Evolutionary conservation across 30 jellyfish, hydroid and myxozoan genomes (phyloP).

Genomic region (Kudoa iwatai): DNA sequence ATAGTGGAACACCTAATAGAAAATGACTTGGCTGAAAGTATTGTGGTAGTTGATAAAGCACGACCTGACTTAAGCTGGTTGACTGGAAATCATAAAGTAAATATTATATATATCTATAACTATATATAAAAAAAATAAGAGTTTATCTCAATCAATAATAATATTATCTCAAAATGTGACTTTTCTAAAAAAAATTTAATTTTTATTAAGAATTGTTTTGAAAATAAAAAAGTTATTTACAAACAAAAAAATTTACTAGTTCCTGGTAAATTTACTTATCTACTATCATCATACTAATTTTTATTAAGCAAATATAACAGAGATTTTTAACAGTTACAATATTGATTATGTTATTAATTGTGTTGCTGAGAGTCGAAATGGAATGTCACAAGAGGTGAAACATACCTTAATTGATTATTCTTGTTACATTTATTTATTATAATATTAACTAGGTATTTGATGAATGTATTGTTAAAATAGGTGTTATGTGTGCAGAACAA

Average conservation of each 20-base stretch:
- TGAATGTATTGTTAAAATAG: no score
- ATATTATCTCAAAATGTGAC: background rate
- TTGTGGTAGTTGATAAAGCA: slow-evolving; percentile 38
- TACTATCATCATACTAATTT: background rate
- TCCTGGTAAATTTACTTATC: slow-evolving; percentile 11
- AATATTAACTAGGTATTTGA: no score
- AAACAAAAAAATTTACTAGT: slow-evolving; percentile 40
- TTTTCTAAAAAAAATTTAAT: background rate
- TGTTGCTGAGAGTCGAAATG: slow-evolving; percentile 38
- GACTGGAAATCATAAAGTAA: slow-evolving; percentile 25
- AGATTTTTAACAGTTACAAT: slow-evolving; percentile 13
- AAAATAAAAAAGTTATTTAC: slow-evolving; percentile 18
- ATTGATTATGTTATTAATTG: slow-evolving; percentile 40
- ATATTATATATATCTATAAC: background rate
- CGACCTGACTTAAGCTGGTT: slow-evolving; percentile 82
- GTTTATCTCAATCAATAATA: no score
- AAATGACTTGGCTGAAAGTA: slow-evolving; percentile 12
- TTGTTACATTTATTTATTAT: no score
- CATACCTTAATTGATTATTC: no score
- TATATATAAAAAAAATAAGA: no score
- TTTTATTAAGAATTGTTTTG: slow-evolving; percentile 9
- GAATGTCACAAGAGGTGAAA: slow-evolving; percentile 43
- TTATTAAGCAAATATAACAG: slow-evolving; percentile 13
- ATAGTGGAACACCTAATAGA: slow-evolving; percentile 18
- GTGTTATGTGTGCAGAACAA: no score